Conservation (phyloP, 2,888 invertebrate species). For the Portevinia maculata region DNA sequence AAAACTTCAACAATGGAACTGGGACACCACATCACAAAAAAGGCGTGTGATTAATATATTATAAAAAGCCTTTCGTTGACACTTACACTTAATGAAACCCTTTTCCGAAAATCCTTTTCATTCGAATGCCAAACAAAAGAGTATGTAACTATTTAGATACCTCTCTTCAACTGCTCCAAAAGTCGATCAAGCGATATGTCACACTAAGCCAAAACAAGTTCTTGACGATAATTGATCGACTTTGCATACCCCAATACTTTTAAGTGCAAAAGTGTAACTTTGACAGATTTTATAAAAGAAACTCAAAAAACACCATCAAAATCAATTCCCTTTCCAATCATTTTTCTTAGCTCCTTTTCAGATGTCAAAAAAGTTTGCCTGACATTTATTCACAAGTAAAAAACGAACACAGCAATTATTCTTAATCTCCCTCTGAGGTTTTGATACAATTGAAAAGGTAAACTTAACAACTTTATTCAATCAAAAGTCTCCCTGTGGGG, state of each 20-base stretch:
- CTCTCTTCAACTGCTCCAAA: slow-evolving; percentile 18
- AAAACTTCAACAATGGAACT: too few species aligned
- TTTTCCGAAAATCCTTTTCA: slow-evolving; percentile 14
- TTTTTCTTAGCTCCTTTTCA: slow-evolving; percentile 50
- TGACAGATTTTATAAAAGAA: slow-evolving; percentile 52
- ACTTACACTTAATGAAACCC: slow-evolving; percentile 27
- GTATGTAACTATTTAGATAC: too few species aligned
- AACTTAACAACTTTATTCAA: slow-evolving; percentile 74
- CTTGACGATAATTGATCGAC: slow-evolving; percentile 67
- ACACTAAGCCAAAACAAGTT: slow-evolving; percentile 16
- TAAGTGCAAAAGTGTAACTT: slow-evolving; percentile 61
- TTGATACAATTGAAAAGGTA: slow-evolving; percentile 71
- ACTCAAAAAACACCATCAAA: slow-evolving; percentile 22
- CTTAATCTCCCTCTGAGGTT: slow-evolving; percentile 45
- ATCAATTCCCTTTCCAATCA: slow-evolving; percentile 69
- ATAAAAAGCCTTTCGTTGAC: slow-evolving; percentile 12
- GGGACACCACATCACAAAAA: too few species aligned
- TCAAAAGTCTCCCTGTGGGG: slow-evolving; percentile 68
- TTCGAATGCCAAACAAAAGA: slow-evolving; percentile 16
- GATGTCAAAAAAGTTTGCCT: slow-evolving; percentile 58
- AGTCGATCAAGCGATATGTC: slow-evolving; percentile 65
- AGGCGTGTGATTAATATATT: slow-evolving; percentile 2
- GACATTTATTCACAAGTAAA: slow-evolving; percentile 71
- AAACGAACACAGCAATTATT: slow-evolving; percentile 64
- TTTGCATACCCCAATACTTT: slow-evolving; percentile 40